These are phyloP conservation scores for Threskiornis aethiopicus DNA, from an alignment of 2,797 vertebrate species.

Conservation along the genomic window DNA sequence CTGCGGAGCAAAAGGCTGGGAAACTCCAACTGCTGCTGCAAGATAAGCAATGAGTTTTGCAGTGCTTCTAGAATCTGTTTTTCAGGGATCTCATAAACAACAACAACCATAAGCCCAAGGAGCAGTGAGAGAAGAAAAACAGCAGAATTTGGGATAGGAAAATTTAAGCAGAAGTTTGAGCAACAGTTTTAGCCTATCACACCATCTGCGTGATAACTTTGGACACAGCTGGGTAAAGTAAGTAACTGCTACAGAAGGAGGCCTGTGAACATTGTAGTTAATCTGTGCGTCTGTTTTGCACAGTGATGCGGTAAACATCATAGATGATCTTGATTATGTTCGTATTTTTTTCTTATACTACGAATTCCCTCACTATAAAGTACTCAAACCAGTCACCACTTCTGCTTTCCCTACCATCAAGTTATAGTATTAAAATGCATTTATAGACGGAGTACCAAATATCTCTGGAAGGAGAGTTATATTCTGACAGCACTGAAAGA, in stretches of 20 bases:
- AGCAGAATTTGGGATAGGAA: background rate
- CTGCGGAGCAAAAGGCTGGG: background rate
- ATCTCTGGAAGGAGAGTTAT: background rate
- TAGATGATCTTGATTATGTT: background rate
- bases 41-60: slow-evolving; percentile 29
- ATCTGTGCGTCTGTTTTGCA: background rate
- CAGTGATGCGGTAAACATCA: background rate
- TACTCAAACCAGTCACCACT: background rate
- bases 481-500: background rate
- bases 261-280: background rate
- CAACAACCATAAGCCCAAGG: background rate
- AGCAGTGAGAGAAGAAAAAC: slow-evolving; percentile 8
- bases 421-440: background rate
- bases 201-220: background rate
- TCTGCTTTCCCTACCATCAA: background rate
- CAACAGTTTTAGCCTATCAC: background rate
- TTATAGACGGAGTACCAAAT: background rate
- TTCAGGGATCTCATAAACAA: background rate
- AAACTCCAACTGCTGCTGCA: slow-evolving; percentile 26
- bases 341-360: background rate
- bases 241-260: background rate
- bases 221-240: background rate
- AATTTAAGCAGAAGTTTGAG: background rate
- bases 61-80: background rate
- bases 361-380: background rate